These are phyloP conservation scores for Dicaeum eximium DNA, from an alignment of 2,113 vertebrate genomes.

Conservation along the genomic window DNA sequence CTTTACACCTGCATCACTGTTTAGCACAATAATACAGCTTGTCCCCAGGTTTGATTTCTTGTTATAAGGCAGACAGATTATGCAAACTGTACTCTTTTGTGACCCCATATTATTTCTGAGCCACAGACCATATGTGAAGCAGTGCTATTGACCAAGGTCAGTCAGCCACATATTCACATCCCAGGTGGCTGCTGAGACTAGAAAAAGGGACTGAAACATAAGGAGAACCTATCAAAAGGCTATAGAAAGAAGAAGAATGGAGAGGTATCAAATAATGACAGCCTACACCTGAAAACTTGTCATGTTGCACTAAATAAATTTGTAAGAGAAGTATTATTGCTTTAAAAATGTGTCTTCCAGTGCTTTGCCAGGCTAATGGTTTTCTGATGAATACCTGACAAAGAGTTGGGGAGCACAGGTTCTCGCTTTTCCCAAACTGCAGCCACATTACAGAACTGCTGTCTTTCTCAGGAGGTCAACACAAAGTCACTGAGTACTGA, in stretches of 20 bases:
- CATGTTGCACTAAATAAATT: not conserved
- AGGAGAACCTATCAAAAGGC: not conserved
- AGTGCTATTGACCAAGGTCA: not conserved
- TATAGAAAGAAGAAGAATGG: not conserved
- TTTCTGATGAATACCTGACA: not conserved
- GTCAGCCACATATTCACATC: not conserved
- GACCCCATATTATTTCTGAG: not conserved
- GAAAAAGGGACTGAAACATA: conserved; percentile 20
- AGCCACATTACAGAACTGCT: not conserved
- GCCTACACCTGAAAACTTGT: not conserved
- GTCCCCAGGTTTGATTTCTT: not conserved
- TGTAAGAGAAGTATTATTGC: not conserved
- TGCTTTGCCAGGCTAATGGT: not conserved
- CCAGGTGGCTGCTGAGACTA: not conserved
- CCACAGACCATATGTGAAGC: not conserved
- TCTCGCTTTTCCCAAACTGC: not conserved
- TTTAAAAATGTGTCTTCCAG: not conserved
- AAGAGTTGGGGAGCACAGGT: not conserved
- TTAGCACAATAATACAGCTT: not conserved
- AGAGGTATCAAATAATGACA: conserved; percentile 13
- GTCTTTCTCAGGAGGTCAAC: not conserved
- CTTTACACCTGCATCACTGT: not conserved
- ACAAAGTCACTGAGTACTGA: not conserved
- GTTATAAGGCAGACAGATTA: not conserved
- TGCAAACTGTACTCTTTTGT: not conserved